Base-by-base conservation (phyloP, 2,888 invertebrate genomes). In the Rotaria socialis region DNA sequence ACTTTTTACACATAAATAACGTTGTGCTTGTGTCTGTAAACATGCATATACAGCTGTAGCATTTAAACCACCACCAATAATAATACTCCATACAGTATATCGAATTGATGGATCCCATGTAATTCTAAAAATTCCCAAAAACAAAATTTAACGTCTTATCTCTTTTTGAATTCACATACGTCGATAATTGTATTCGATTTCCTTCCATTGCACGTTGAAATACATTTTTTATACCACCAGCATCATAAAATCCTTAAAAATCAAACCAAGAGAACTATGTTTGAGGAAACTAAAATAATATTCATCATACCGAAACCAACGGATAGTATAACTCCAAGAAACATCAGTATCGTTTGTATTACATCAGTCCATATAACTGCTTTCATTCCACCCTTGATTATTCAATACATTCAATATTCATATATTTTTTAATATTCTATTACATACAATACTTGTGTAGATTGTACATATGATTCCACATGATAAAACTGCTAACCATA, bases 11-110 rank as follows among this genome's bases (percentile, higher is more conserved):
- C 96, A 95, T 87, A 96, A 93, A 90, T 96, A 96, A 91, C 96
- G 94, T 91, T 97, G 96, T 84, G 96, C 94, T 60, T 96, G 95
- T 0, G 96, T 95, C 91, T 97, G 96, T 92, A 96, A 96, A 84
- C 96, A 95, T 90, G 95, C 95, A 91, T 95, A 96, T 93, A 96
- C 94, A 85, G 95, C 95, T 87, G 95, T 93, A 96, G 96, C 96
- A 90, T 95, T 96, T 90, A 96, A 94, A 47, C 95, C 95, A 6
- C 96, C 96, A 52, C 96, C 96, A 88, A 96, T 92, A 22, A 94
- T 89, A 4, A 95, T 93, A 8, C 94, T 93, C 95, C 96, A 96
- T 88, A 96, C 94, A 41, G 95, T 95, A 90, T 96, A 96, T 0
- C 96, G 93, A 0, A 94, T 94, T 90, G 94, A 93, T 0, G 94